These are phyloP conservation scores for Enteromius afrohamiltoni DNA, from an alignment of 2,797 vertebrate genomes.

Conservation along the genomic window DNA sequence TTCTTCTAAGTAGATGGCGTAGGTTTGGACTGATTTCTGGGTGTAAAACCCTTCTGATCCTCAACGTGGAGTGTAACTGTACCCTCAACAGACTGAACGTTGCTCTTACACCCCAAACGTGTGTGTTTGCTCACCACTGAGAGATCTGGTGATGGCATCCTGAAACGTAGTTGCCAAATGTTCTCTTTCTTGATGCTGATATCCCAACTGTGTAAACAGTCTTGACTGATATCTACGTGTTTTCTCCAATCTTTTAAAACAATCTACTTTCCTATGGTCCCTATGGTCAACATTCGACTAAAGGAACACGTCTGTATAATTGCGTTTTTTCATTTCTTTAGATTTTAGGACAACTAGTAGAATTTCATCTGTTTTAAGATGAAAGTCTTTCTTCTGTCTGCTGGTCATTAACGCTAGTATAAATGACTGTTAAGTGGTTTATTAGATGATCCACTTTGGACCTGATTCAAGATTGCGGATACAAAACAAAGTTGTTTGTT, in stretches of 20 bases:
- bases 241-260: slow-evolving; percentile 60
- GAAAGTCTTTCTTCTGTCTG: neutral
- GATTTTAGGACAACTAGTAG: neutral
- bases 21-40: neutral
- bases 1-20: neutral
- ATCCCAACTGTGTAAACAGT: slow-evolving; percentile 77
- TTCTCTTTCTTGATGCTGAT: slow-evolving; percentile 66
- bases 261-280: slow-evolving; percentile 71
- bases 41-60: neutral
- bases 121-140: slow-evolving; percentile 73
- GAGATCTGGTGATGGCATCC: slow-evolving; percentile 59
- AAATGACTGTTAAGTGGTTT: neutral
- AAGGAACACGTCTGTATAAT: neutral
- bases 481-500: neutral
- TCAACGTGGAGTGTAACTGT: too few relatives aligned
- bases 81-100: slow-evolving; percentile 62
- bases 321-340: neutral
- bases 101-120: slow-evolving; percentile 67
- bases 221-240: slow-evolving; percentile 71
- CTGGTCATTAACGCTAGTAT: neutral
- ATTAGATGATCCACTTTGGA: neutral
- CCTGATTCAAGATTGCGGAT: neutral
- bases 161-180: slow-evolving; percentile 72
- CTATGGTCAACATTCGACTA: slow-evolving; percentile 63
- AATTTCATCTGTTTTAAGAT: neutral